A percentile compares a stretch with the other conserved stretches of the same genome.
These are phyloP conservation scores for Trachemys scripta DNA, from an alignment of 2,113 vertebrate species.

Conservation along the genomic window DNA sequence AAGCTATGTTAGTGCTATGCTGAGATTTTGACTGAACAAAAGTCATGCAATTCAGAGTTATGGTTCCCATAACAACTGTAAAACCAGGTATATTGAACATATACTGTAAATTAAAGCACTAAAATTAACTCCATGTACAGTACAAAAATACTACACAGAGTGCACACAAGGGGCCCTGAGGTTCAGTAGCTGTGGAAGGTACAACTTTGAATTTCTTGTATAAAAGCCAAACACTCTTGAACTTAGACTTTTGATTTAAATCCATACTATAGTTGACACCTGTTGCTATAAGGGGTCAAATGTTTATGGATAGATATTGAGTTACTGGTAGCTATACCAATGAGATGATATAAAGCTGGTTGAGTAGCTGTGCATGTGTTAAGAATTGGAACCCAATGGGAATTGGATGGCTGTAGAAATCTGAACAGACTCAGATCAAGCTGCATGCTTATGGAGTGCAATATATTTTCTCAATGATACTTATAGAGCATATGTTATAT, in stretches of 20 bases:
- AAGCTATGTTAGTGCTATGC: not conserved
- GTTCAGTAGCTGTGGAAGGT: not conserved
- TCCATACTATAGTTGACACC: not conserved
- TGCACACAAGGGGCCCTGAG: rapidly evolving
- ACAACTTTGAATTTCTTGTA: not conserved
- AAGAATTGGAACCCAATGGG: not conserved
- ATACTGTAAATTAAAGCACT: not conserved
- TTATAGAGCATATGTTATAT: not conserved
- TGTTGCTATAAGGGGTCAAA: not conserved
- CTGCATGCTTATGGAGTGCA: not conserved
- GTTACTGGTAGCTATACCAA: not conserved
- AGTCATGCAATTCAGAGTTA: not conserved
- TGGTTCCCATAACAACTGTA: not conserved
- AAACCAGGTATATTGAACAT: not conserved
- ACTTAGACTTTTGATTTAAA: not conserved
- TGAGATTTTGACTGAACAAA: not conserved
- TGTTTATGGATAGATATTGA: not conserved
- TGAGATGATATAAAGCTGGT: not conserved
- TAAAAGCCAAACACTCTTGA: not conserved
- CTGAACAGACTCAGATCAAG: not conserved
- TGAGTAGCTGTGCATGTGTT: not conserved
- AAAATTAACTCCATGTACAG: not conserved
- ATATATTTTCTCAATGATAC: not conserved
- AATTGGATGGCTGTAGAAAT: not conserved
- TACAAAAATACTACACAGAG: not conserved